phyloP scores from a whole-genome alignment of 2,797 vertebrate genomes.

The Sebastes oblongus region DNA sequence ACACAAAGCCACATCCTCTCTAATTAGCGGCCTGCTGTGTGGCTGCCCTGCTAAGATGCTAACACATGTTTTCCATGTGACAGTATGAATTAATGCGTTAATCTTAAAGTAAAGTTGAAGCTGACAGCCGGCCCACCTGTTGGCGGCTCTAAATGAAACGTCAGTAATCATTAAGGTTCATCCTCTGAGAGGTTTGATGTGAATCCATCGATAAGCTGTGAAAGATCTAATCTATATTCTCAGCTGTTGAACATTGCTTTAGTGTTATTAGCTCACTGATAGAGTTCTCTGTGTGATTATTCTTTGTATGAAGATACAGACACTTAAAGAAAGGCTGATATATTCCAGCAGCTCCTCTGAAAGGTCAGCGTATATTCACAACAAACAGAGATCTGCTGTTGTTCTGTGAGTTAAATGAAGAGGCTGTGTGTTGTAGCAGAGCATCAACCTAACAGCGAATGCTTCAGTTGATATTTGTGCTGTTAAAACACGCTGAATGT shows the following conservation, averaged over 20 bases:
- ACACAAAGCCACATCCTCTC: not conserved
- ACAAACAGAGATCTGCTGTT: slow-evolving; percentile 10
- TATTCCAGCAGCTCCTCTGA: not conserved
- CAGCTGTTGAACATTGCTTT: not conserved
- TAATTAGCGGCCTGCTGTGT: not conserved
- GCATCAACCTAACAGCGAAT: not conserved
- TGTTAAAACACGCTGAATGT: slow-evolving; percentile 48
- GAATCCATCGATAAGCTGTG: no score
- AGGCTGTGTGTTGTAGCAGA: slow-evolving; percentile 14
- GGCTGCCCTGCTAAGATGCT: not conserved
- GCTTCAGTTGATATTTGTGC: slow-evolving; percentile 34
- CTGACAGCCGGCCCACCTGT: not conserved
- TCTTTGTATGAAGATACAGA: not conserved
- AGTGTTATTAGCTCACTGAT: not conserved
- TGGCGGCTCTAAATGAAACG: no score
- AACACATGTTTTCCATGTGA: not conserved
- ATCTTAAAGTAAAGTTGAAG: not conserved
- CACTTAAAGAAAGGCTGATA: not conserved
- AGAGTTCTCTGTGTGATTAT: not conserved
- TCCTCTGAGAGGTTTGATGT: not conserved
- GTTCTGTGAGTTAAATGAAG: slow-evolving; percentile 34
- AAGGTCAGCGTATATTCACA: slow-evolving; percentile 44
- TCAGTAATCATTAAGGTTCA: not conserved
- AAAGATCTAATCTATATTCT: not conserved
- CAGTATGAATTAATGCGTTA: not conserved